Evolutionary conservation across 2,113 vertebrate species (phyloP).

Genomic region (Lontra canadensis): DNA sequence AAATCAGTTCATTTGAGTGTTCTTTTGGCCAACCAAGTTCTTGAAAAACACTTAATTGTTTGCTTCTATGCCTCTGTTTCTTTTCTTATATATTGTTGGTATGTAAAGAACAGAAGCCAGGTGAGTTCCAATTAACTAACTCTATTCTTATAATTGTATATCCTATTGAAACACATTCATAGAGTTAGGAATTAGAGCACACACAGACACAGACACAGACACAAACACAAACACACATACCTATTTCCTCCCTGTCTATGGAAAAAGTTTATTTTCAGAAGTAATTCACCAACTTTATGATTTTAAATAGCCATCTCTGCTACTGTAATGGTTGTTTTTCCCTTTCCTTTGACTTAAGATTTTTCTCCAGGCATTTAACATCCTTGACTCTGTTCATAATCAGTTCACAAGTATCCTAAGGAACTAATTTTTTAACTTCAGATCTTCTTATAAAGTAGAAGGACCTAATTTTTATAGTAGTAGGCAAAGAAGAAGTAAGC

Average conservation of each 20-base stretch:
- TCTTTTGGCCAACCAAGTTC: not conserved
- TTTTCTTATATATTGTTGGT: not conserved
- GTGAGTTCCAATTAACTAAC: not conserved
- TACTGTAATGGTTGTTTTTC: not conserved
- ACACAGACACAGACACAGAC: not conserved
- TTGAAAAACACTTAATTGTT: not conserved
- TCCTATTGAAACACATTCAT: not conserved
- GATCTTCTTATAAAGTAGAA: slow-evolving; percentile 40
- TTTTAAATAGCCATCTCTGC: not conserved
- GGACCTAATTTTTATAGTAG: slow-evolving; percentile 27
- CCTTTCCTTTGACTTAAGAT: not conserved
- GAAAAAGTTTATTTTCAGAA: not conserved
- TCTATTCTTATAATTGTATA: not conserved
- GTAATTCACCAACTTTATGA: not conserved
- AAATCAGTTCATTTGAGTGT: not conserved
- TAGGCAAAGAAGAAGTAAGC: not conserved
- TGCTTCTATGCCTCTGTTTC: not conserved
- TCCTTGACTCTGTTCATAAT: slow-evolving; percentile 47
- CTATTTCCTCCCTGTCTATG: not conserved
- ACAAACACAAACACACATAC: not conserved
- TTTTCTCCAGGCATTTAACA: slow-evolving; percentile 30
- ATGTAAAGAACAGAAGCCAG: not conserved
- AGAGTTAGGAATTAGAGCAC: not conserved
- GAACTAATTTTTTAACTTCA: slow-evolving; percentile 55
- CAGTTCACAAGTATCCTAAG: slow-evolving; percentile 29